A percentile compares a stretch with the other conserved stretches of the same genome.
These are phyloP conservation scores for Gulo gulo DNA, from an alignment of 2,113 vertebrate genomes.

Conservation along the genomic window DNA sequence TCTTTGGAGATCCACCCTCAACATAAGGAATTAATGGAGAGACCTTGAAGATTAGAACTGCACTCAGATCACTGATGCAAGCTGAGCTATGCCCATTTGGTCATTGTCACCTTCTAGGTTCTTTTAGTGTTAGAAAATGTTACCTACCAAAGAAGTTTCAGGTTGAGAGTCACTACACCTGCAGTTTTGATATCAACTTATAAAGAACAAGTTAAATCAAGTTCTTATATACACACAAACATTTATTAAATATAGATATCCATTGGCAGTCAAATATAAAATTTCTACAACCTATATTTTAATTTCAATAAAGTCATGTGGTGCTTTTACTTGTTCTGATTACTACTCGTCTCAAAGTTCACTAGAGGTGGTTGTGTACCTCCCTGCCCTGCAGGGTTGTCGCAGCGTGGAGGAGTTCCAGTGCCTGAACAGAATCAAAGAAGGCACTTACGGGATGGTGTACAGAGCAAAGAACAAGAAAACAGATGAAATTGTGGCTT, in stretches of 20 bases:
- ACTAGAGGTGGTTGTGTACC: neutral
- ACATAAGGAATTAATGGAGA: neutral
- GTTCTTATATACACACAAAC: neutral
- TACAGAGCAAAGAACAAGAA: too few relatives aligned
- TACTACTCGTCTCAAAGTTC: neutral
- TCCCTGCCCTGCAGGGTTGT: too few relatives aligned
- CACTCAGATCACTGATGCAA: neutral
- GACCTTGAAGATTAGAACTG: neutral
- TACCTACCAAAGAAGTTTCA: neutral
- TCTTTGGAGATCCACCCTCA: neutral
- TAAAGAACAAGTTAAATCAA: neutral
- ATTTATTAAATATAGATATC: neutral
- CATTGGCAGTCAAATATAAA: neutral
- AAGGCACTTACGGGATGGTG: too few relatives aligned
- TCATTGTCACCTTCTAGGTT: neutral
- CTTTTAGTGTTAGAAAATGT: neutral
- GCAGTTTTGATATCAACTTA: neutral
- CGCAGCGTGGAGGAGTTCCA: too few relatives aligned
- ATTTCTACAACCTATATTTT: neutral
- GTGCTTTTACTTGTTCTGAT: neutral
- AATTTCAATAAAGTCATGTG: neutral
- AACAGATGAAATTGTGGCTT: conserved; percentile 96
- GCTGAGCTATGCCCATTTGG: neutral
- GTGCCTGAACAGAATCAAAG: too few relatives aligned
- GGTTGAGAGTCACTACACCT: neutral